Evolutionary conservation across 2,888 invertebrate species (phyloP), one percentile per base, ranked within the genome.

Genomic region (Auanema sp.): DNA sequence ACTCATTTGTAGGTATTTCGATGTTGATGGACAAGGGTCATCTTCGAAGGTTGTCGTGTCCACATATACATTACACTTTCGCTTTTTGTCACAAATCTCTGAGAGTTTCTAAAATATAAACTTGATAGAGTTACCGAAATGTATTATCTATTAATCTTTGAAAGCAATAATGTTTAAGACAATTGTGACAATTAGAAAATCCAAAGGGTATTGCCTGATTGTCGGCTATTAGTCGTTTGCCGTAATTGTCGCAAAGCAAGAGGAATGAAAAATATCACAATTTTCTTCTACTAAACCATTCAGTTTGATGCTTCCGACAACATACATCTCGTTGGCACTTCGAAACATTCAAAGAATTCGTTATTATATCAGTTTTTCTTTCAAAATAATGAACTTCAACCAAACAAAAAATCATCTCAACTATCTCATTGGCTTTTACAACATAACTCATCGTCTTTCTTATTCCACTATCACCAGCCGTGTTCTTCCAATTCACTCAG

Each of bases 1-100:
- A 79, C 92, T 92, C 72, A 95, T 92, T 87, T 94, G 93, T 75
- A 94, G 91, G 87, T 92, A 94, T 86, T 95, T 93, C 72, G 91
- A 88, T 65, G 91, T 90, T 23, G 91, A 90, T 12, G 93, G 93
- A 84, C 95, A 96, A 0, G 94, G 93, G 87, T 96, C 94, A 51
- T 91, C 91, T 21, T 78, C 78, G 83, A 92, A 91, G 54, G 91
- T 91, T 84, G 90, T 89, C n/a, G 92, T 90, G 80, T 90, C 90
- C 59, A 93, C 92, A 84, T 91, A 90, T 85, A 96, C 91, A 84
- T 91, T 91, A 87, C 96, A 96, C 84, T 91, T 90, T 51, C 91
- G 87, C 85, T 92, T 91, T 88, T 93, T 93, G 86, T 94, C 92
- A 86, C 96, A 96, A 57, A 91, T 90, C 83, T 92, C 92, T 75